phyloP scores from a whole-genome alignment of 37 sponge, comb jelly and placozoan species.

The Mnemiopsis leidyi region DNA sequence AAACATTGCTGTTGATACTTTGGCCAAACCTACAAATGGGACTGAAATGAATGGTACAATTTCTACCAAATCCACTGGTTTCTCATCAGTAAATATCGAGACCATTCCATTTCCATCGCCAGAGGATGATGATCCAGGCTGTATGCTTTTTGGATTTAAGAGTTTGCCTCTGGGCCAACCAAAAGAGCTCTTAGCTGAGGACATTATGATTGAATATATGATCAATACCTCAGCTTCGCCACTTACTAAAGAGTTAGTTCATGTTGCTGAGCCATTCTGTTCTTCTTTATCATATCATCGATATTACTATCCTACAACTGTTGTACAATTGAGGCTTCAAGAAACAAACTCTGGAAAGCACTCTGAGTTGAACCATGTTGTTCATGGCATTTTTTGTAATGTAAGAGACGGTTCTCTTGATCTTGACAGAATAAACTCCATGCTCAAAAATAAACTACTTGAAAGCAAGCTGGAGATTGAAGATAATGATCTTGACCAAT shows the following conservation, averaged over 20 bases:
- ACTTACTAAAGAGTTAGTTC: constrained; percentile 78
- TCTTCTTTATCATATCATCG: constrained; percentile 30
- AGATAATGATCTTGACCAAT: neutral
- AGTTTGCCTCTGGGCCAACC: constrained; percentile 64
- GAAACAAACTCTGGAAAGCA: neutral
- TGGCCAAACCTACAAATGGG: neutral
- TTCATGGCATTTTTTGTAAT: neutral
- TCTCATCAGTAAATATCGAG: neutral
- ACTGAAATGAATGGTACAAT: neutral
- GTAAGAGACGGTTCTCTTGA: neutral
- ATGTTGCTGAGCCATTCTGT: constrained; percentile 79
- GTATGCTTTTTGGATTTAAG: constrained; percentile 30
- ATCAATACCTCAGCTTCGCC: constrained; percentile 90
- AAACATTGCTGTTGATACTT: too few relatives aligned
- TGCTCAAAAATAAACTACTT: neutral
- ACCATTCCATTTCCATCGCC: constrained; percentile 72
- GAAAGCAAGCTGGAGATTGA: neutral
- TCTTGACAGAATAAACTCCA: neutral
- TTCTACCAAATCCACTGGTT: neutral
- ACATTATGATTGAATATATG: constrained; percentile 74
- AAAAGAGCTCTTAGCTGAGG: constrained; percentile 68
- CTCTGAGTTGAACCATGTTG: neutral
- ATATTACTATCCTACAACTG: neutral
- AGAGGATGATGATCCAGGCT: constrained; percentile 75
- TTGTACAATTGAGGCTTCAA: neutral